phyloP scores from a whole-genome alignment of 92 coral and sea anemone genomes.

The Siderastrea radians region DNA sequence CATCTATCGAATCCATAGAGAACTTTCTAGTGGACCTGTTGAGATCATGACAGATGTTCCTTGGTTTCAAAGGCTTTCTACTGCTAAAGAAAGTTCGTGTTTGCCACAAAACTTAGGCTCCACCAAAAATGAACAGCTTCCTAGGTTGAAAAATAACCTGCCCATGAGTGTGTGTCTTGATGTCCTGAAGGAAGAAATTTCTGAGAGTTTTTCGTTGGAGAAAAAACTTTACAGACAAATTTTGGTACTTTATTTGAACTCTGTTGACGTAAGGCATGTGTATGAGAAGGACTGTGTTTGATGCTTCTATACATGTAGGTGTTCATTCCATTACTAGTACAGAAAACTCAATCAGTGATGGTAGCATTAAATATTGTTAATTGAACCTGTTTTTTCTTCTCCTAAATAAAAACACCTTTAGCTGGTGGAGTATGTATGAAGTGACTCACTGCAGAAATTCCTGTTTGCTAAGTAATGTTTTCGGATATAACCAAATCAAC shows the following conservation, averaged over 20 bases:
- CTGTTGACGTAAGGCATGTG: constrained; percentile 34
- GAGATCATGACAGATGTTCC: constrained; percentile 56
- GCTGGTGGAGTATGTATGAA: too few relatives aligned
- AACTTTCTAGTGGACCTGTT: constrained; percentile 57
- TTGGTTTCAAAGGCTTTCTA: constrained; percentile 41
- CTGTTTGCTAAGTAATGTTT: too few relatives aligned
- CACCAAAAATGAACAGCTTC: constrained; percentile 17
- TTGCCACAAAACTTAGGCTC: constrained; percentile 9
- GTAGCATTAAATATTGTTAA: too few relatives aligned
- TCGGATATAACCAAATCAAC: too few relatives aligned
- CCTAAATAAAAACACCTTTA: too few relatives aligned
- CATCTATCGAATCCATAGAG: constrained; percentile 38
- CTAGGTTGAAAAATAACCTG: constrained; percentile 33
- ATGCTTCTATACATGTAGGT: background rate
- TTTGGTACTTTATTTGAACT: constrained; percentile 39
- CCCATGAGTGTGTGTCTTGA: constrained; percentile 44
- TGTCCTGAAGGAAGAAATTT: constrained; percentile 50
- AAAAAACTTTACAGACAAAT: constrained; percentile 40
- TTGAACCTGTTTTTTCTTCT: too few relatives aligned
- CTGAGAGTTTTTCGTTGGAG: constrained; percentile 29
- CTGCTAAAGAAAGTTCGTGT: constrained; percentile 10
- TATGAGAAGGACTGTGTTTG: background rate
- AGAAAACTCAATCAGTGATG: too few relatives aligned
- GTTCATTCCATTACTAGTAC: too few relatives aligned
- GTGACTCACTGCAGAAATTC: too few relatives aligned